These are phyloP conservation scores for Sebastes vulpes DNA, from an alignment of 2,797 vertebrate genomes.

Conservation along the genomic window DNA sequence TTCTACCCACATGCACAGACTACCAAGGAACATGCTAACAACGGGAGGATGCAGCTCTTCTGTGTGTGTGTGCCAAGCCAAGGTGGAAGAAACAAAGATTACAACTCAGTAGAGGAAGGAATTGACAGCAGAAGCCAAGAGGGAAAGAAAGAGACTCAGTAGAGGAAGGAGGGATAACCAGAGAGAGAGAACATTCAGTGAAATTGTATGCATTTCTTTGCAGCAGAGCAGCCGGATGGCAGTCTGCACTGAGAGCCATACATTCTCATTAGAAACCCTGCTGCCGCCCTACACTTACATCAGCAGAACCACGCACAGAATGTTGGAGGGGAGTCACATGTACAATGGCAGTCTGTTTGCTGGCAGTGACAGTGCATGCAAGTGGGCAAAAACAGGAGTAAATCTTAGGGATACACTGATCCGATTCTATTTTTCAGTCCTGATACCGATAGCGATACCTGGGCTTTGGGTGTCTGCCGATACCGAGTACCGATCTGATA, in stretches of 20 bases:
- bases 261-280: conserved; percentile 69
- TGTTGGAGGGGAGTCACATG: conserved; percentile 8
- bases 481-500: too few species aligned
- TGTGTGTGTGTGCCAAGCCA: background rate
- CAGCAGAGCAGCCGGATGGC: conserved; percentile 29
- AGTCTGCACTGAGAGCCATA: conserved; percentile 48
- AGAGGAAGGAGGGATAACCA: background rate
- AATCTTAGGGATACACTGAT: background rate
- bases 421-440: too few species aligned
- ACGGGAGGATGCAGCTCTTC: background rate
- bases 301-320: conserved; percentile 38
- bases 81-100: background rate
- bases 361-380: conserved; percentile 1
- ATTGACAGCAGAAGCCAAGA: background rate
- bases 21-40: background rate
- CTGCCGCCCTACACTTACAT: conserved; percentile 42
- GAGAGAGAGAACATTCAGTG: conserved; percentile 11
- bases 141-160: background rate
- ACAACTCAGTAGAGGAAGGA: background rate
- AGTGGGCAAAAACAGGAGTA: conserved; percentile 14
- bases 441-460: too few species aligned
- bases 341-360: conserved; percentile 5
- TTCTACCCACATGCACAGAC: background rate
- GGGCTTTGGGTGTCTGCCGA: too few species aligned
- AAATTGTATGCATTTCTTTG: conserved; percentile 33